Evolutionary conservation across 2,888 invertebrate genomes (phyloP), one percentile per base, ranked within the genome.

Genomic region (Panopea generosa): DNA sequence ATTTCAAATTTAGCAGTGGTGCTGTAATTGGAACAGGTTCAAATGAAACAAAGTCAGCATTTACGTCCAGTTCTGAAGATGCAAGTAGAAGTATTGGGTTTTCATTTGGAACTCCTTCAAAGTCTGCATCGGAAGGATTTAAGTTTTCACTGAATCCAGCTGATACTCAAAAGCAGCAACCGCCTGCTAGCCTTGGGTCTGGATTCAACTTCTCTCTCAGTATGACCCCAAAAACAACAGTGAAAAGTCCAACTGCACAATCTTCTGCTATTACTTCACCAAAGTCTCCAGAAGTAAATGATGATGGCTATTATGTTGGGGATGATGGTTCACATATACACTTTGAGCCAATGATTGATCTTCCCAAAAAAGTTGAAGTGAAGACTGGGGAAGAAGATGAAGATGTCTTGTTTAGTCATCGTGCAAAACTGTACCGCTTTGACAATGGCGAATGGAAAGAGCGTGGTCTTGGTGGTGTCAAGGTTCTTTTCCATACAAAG

Each of bases 331-430:
- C 97, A 0, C 96, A 95, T 63, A 95, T 97, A 11, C 96, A 97
- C 72, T 91, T 92, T 87, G 91, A 92, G 67, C 93, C 93, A 1
- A 89, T 93, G 22, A 89, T 93, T 29, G 89, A 91, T 0, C 89
- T 94, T 11, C 93, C 93, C 0, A 93, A 93, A 9, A 87, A 87
- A 29, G 86, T 91, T 4, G 89, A 89, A 38, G 95, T 97, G 0
- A 96, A 94, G 56, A 97, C 98, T 0, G 98, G 98, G 0, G 98
- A 99, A 92, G 98, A 99, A 92, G 96, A 97, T 20, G 98, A 98
- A 91, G 92, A 83, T 9, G 90, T 95, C 0, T 93, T 97, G 84
- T 98, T 97, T 91, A 95, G 95, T 82, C 94, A 95, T n/a, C 94
- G 97, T 65, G 96, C 97, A 0, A 98, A 97, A 93, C 93, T 98